Conservation (phyloP, 2,888 invertebrate species). For the Ecliptopera silaceata region DNA sequence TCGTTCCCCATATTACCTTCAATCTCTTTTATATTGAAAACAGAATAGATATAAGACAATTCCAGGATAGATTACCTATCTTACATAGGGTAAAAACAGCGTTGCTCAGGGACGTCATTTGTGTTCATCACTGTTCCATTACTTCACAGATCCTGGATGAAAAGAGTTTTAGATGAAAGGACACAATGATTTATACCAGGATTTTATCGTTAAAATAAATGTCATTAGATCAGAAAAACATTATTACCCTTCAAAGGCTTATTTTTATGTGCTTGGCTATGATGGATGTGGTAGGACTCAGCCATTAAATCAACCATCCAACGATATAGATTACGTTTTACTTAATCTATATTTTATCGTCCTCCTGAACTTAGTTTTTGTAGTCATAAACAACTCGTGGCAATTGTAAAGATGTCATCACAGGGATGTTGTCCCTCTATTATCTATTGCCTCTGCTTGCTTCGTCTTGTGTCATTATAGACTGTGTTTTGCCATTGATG, state of each 20-base stretch:
- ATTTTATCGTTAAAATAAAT: slow-evolving; percentile 22
- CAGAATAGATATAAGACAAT: slow-evolving; percentile 27
- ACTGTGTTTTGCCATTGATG: slow-evolving; percentile 37
- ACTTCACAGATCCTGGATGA: not conserved
- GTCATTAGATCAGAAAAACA: slow-evolving; percentile 27
- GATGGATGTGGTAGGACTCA: slow-evolving; percentile 44
- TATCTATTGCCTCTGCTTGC: slow-evolving; percentile 11
- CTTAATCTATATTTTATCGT: slow-evolving; percentile 44
- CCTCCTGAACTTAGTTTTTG: slow-evolving; percentile 50
- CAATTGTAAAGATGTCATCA: slow-evolving; percentile 48
- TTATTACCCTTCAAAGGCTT: slow-evolving; percentile 35
- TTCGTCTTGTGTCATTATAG: slow-evolving; percentile 31
- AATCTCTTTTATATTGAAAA: slow-evolving; percentile 31
- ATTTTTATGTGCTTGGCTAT: slow-evolving; percentile 39
- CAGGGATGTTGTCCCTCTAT: slow-evolving; percentile 39
- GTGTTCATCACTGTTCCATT: slow-evolving; percentile 6
- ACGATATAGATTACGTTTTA: slow-evolving; percentile 41
- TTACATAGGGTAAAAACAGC: slow-evolving; percentile 9
- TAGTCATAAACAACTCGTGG: slow-evolving; percentile 49
- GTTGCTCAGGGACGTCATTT: slow-evolving; percentile 11
- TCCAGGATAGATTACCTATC: slow-evolving; percentile 22
- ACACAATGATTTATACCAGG: slow-evolving; percentile 18
- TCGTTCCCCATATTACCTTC: slow-evolving; percentile 31
- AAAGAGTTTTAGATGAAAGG: slow-evolving; percentile 13
- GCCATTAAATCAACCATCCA: slow-evolving; percentile 37